These are phyloP conservation scores for Benthosema pterotum DNA, from an alignment of 2,797 vertebrate species.

Conservation along the genomic window DNA sequence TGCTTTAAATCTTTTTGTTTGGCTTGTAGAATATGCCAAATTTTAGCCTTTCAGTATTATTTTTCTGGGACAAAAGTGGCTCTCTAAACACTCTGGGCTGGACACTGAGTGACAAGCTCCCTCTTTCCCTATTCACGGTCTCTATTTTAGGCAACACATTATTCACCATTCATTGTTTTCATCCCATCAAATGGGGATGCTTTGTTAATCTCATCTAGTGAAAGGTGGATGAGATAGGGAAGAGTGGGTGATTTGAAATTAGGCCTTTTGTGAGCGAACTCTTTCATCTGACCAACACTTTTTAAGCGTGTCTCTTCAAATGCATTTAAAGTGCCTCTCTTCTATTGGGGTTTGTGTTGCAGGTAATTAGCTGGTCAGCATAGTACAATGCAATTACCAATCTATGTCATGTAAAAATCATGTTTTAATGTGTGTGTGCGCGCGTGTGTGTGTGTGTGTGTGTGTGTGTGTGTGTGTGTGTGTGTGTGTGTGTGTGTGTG, in stretches of 20 bases:
- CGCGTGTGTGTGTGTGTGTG: slow-evolving; percentile 15
- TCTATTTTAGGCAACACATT: slow-evolving; percentile 58
- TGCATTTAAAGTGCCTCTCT: slow-evolving; percentile 40
- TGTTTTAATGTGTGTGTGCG: not conserved
- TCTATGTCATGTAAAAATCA: no score
- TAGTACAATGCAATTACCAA: not conserved
- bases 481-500: slow-evolving; percentile 21
- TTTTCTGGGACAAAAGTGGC: slow-evolving; percentile 3
- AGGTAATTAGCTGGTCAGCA: not conserved
- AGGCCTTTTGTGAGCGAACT: slow-evolving; percentile 54
- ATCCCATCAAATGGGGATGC: slow-evolving; percentile 30
- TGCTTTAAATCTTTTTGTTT: no score
- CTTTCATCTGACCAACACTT: slow-evolving; percentile 55
- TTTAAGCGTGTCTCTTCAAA: slow-evolving; percentile 25
- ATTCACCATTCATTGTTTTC: slow-evolving; percentile 59
- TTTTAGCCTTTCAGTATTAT: not conserved
- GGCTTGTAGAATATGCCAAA: no score
- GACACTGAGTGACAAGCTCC: slow-evolving; percentile 13
- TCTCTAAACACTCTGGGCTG: slow-evolving; percentile 17
- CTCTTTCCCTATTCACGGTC: slow-evolving; percentile 22
- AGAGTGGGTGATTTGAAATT: slow-evolving; percentile 45
- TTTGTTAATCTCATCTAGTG: slow-evolving; percentile 30
- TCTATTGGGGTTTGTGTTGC: slow-evolving; percentile 28
- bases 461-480: slow-evolving; percentile 6
- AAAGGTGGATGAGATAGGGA: slow-evolving; percentile 3